Conservation (phyloP, 2,113 vertebrate genomes). For the Hydrochoerus hydrochaeris region DNA sequence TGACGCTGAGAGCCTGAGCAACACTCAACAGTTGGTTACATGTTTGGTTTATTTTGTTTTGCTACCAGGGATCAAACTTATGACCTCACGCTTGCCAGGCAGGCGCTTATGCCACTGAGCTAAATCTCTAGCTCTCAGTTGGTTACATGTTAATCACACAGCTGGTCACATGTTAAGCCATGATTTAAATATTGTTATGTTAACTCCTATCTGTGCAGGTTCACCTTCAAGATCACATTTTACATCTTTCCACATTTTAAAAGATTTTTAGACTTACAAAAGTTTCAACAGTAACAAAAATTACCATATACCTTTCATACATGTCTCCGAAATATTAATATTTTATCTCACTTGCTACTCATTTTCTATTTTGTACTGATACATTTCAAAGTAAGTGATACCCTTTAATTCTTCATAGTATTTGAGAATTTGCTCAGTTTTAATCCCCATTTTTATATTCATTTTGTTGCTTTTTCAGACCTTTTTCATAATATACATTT, state of each 20-base stretch:
- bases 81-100: too few relatives aligned
- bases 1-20: neutral
- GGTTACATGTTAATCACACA: neutral
- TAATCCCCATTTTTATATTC: neutral
- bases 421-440: neutral
- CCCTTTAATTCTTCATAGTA: neutral
- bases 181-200: neutral
- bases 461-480: neutral
- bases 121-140: neutral
- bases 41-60: too few relatives aligned
- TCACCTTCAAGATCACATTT: neutral
- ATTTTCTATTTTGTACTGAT: neutral
- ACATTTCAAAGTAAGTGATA: neutral
- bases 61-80: too few relatives aligned
- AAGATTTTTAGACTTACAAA: neutral
- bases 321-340: neutral
- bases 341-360: neutral
- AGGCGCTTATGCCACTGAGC: too few relatives aligned
- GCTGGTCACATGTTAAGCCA: neutral
- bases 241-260: constrained; percentile 4
- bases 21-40: neutral
- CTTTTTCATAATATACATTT: neutral
- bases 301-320: neutral
- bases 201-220: neutral
- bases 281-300: neutral